Base-by-base conservation (phyloP, 1,140 invertebrate genomes). In the Megalopta genalis region DNA sequence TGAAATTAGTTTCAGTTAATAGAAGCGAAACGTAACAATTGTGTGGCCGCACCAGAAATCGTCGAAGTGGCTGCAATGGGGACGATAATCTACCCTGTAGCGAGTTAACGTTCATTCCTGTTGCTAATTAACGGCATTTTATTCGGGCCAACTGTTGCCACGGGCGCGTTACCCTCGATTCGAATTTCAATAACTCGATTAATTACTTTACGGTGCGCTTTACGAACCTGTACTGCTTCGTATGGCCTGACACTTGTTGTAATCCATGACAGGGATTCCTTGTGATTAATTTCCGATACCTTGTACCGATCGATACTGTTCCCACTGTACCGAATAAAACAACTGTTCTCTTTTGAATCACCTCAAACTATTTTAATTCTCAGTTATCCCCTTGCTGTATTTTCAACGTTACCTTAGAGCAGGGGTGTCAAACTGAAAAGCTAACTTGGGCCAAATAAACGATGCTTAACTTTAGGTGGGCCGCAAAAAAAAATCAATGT, bases 81-180 rank as follows among this genome's bases (percentile, higher is more conserved):
- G 27, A 63, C 32, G 27, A 27, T 67, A 49, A 49, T 67, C 14
- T 49, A 16, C 65, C 42, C 6, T 67, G 14, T 46, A 27, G 23
- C 39, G 39, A 49, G 46, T 18, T 49, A 49, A 27, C 23, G 65
- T 67, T 49, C 23, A 49, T 49, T 49, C 37, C 23, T 39, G 16
- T 49, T 25, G 23, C 23, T 67, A 67, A 67, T 49, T 67, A 67
- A 16, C 65, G 8, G 12, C 39, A 49, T 67, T 67, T 67, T 67
- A 67, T 46, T 49, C 65, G n/a, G n/a, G 14, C 42, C 39, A 49
- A 67, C 46, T 49, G 65, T 46, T 27, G 8, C 39, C 10, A 7
- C 4, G 5, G 16, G 14, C 7, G 42, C 23, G 42, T 27, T 27
- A 67, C 16, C 46, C 65, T 8, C 42, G 8, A 27, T 23, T 14